A percentile compares a stretch with the other conserved stretches of the same genome.
These are phyloP conservation scores for Cotesia vestalis DNA, from an alignment of 1,140 invertebrate genomes.

Conservation along the genomic window DNA sequence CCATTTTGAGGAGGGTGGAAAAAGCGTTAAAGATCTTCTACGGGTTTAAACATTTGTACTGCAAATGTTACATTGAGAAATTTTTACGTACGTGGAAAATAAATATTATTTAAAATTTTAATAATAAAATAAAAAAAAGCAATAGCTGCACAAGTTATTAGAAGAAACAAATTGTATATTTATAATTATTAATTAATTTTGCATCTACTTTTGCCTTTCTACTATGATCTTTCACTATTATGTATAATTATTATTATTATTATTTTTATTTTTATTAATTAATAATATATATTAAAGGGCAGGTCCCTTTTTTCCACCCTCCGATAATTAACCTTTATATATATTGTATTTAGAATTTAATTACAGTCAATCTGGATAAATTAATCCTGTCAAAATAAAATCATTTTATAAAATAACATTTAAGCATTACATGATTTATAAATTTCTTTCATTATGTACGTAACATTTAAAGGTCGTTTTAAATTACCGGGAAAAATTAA, in stretches of 20 bases:
- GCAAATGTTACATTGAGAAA: conserved; percentile 41
- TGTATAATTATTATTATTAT: conserved; percentile 53
- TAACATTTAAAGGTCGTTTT: no score
- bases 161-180: conserved; percentile 50
- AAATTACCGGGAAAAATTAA: no score
- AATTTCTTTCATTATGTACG: no score
- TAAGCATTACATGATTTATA: no score
- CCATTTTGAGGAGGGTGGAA: conserved; percentile 22
- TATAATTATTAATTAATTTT: conserved; percentile 34
- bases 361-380: conserved; percentile 23
- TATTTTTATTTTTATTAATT: conserved; percentile 48
- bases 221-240: neutral
- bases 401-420: no score
- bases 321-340: conserved; percentile 30
- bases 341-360: conserved; percentile 57
- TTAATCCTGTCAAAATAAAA: no score
- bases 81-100: conserved; percentile 43
- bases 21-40: conserved; percentile 35
- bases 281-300: conserved; percentile 59
- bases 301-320: conserved; percentile 58
- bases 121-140: conserved; percentile 40
- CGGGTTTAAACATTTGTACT: conserved; percentile 23
- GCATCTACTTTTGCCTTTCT: neutral
- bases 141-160: conserved; percentile 45
- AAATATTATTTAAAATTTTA: conserved; percentile 23